Base-by-base conservation (phyloP, 2,797 vertebrate species). In the Melanotaenia maccullochi region DNA sequence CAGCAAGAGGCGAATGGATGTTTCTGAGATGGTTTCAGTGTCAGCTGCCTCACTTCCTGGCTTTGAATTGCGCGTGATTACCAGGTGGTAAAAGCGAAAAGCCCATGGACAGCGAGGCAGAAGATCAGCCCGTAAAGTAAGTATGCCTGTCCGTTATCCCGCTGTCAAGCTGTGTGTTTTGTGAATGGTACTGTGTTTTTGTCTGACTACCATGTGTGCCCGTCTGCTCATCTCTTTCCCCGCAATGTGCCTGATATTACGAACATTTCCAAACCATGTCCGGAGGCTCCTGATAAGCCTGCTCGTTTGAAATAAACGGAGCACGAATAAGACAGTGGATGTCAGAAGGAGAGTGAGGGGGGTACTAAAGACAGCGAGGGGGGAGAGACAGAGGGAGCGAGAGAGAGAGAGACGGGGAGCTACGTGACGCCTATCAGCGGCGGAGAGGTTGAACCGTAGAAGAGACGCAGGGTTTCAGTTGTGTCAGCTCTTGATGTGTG, bases 401-500 rank as follows among this genome's bases (percentile, higher is more conserved):
- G 81, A 77, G 86, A 67, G 91, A 65, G 83, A 82, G 83, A 81
- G 82, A 86, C 42, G 58, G 77, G 56, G 85, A 89, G 85, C 76
- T 92, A 91, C 91, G 90, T 91, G 92, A 89, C 92, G 90, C 91
- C 92, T 90, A 86, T 91, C 84, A 93, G 92, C 89, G 83, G 91
- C 90, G 81, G 90, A 90, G 92, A 85, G 86, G 85, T 88, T 90
- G 91, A 87, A 86, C 87, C 89, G 86, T 75, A 84, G 87, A 89
- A 83, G 87, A 87, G 89, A 87, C 87, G 87, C 90, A 85, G 81
- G 70, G 80, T 91, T 93, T 94, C 93, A 93, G 90, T 94, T 90
- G 93, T 94, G 94, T 92, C 94, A 94, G 94, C 92, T 92, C 85
- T 91, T 91, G 87, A 94, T 90, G 92, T 94, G 92, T 93, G 92